Conservation (phyloP, 1,140 invertebrate species). For the Asbolus verrucosus region DNA sequence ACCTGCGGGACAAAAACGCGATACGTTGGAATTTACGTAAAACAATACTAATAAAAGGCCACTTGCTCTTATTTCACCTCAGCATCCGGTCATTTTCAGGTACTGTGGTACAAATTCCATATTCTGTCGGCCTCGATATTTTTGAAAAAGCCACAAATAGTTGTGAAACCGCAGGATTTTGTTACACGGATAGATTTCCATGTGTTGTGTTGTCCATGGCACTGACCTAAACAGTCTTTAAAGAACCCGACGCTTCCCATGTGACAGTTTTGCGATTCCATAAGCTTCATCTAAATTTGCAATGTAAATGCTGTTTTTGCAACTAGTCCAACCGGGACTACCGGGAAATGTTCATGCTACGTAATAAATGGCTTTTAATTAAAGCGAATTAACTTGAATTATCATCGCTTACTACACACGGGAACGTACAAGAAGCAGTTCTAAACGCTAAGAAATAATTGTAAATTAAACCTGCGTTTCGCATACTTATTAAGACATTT, state of each 20-base stretch:
- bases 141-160: conserved; percentile 29
- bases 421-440: too few relatives aligned
- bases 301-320: too few relatives aligned
- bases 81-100: conserved; percentile 27
- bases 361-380: conserved; percentile 24
- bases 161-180: conserved; percentile 27
- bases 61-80: conserved; percentile 30
- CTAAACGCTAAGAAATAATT: conserved; percentile 10
- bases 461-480: neutral
- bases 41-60: conserved; percentile 36
- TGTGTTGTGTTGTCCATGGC: conserved; percentile 14
- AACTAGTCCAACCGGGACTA: too few relatives aligned
- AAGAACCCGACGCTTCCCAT: too few relatives aligned
- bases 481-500: neutral
- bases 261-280: too few relatives aligned
- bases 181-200: conserved; percentile 22
- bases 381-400: conserved; percentile 14
- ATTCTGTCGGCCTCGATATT: conserved; percentile 15
- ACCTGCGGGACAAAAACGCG: conserved; percentile 10
- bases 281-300: too few relatives aligned
- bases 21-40: conserved; percentile 1
- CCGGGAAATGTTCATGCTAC: neutral
- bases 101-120: conserved; percentile 9
- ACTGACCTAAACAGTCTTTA: conserved; percentile 1
- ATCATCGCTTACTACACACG: too few relatives aligned